These are phyloP conservation scores for Falco naumanni DNA, from an alignment of 2,797 vertebrate species.

Conservation along the genomic window DNA sequence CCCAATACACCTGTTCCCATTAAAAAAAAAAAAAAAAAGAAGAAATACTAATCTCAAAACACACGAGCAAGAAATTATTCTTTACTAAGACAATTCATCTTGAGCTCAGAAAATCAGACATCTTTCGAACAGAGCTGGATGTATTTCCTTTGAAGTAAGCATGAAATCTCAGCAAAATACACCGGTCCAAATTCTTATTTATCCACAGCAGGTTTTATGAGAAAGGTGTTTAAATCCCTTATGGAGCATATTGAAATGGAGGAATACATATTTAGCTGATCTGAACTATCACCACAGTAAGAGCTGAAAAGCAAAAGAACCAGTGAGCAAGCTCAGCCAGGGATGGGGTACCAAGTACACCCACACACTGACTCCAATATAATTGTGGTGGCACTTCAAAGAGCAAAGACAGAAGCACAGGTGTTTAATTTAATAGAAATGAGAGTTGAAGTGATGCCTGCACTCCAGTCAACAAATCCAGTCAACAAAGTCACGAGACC, in stretches of 20 bases:
- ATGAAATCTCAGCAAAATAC: background rate
- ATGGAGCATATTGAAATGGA: background rate
- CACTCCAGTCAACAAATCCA: background rate
- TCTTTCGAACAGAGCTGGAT: background rate
- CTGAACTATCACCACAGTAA: background rate
- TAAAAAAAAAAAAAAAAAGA: background rate
- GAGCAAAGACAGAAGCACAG: background rate
- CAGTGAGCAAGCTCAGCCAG: background rate
- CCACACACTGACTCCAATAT: background rate
- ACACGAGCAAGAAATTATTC: background rate
- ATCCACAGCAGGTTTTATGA: background rate
- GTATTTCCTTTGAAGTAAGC: background rate
- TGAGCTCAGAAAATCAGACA: background rate
- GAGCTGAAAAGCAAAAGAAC: background rate
- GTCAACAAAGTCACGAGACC: background rate
- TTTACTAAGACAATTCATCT: background rate
- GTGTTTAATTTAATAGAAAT: background rate
- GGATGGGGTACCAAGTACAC: background rate
- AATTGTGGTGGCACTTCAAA: background rate
- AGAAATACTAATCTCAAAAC: background rate
- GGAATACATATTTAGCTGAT: background rate
- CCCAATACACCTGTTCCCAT: background rate
- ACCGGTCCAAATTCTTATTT: background rate
- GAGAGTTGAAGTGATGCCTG: background rate
- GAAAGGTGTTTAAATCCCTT: background rate